phyloP scores from a whole-genome alignment of 2,113 vertebrate species.

The Formicarius rufipectus region DNA sequence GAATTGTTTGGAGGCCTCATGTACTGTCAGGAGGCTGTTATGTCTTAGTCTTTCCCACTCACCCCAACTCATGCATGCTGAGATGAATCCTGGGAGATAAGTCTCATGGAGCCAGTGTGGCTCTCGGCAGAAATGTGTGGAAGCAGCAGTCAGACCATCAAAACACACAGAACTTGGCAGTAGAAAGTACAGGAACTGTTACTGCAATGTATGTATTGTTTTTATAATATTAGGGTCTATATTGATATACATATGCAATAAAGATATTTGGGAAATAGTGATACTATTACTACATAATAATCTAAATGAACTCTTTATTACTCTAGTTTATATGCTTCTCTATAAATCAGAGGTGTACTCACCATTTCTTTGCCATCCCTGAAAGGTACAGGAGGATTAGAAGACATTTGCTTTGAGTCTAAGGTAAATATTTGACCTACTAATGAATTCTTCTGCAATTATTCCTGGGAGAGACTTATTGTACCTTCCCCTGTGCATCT shows the following conservation, averaged over 20 bases:
- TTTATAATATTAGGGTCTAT: neutral
- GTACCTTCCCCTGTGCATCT: neutral
- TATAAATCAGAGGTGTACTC: neutral
- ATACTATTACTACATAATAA: neutral
- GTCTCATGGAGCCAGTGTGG: neutral
- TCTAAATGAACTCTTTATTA: neutral
- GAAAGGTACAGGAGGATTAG: slow-evolving; percentile 31
- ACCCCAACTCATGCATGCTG: neutral
- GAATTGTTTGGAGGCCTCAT: neutral
- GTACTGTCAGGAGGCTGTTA: neutral
- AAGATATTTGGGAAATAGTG: neutral
- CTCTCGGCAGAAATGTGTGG: neutral
- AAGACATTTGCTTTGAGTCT: slow-evolving; percentile 35
- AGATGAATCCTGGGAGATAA: neutral
- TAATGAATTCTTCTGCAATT: neutral
- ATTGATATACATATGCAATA: neutral
- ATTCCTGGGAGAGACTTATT: neutral
- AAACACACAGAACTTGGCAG: neutral
- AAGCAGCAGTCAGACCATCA: neutral
- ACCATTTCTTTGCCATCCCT: neutral
- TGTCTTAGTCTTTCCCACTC: neutral
- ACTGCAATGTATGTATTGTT: neutral
- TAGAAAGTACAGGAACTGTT: neutral
- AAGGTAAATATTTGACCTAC: slow-evolving; percentile 48
- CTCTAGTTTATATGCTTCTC: neutral